Base-by-base conservation (phyloP, 2,888 invertebrate genomes). In the Meiosimyza decipiens region DNA sequence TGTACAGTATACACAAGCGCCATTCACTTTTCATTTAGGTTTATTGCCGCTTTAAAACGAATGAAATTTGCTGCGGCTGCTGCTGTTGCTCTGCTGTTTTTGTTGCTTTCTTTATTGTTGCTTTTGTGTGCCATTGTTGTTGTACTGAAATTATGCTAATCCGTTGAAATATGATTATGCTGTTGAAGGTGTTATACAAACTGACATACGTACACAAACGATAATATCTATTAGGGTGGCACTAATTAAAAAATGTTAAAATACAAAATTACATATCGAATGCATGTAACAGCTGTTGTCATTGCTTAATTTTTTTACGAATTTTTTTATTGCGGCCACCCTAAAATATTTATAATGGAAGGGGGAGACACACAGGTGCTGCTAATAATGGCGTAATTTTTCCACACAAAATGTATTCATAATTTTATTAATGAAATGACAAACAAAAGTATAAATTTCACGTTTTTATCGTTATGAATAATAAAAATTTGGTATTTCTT, bases 61-160 rank as follows among this genome's bases (percentile, higher is more conserved):
- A 40, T 40, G 40, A 40, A 40, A 9, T 9, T 40, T 40, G 40
- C 40, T 7, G 7, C 40, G 3, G 40, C 40, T 9, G 40, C 40
- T 40, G 40, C 9, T 40, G 40, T 7, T 6, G 6, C 40, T 40
- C 6, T 40, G 1, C 2, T 7, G 40, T 40, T 28, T 28, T 28
- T 28, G 28, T 28, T 28, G 28, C 28, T 4, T 28, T 28, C 3
- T 28, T 28, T 28, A 28, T 28, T 28, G 28, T 28, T 28, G 9
- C 9, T 40, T 6, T 40, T 40, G 40, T 16, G 12, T 57, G 57
- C 28, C 28, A 57, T 57, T 57, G 57, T 47, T 62, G n/a, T 47
- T 62, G 60, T 40, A 40, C 40, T 40, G 52, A 64, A 64, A 64
- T 64, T 64, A 64, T 64, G 51, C 64, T 51, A 64, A 64, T 64